Evolutionary conservation across 92 coral and sea anemone genomes (phyloP).

Genomic region (Umimayanthus chanpuru): DNA sequence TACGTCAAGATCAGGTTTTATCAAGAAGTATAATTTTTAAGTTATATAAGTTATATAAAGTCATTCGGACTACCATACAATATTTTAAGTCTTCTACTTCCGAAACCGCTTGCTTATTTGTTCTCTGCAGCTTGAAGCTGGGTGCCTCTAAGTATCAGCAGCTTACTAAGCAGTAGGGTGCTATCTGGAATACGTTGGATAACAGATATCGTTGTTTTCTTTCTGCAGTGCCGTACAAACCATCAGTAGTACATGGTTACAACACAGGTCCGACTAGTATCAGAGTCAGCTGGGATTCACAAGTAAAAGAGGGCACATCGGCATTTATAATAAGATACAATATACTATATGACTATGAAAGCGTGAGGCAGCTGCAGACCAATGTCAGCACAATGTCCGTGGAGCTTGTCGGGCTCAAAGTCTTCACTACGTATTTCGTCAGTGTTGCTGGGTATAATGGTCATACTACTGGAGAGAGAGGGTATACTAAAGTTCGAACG

Average conservation of each 20-base stretch:
- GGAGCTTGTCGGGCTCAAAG: constrained; percentile 3
- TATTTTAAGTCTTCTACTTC: too few relatives aligned
- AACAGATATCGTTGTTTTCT: background rate
- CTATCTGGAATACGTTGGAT: background rate
- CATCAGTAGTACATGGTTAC: background rate
- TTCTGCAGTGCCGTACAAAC: constrained; percentile 5
- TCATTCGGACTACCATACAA: too few relatives aligned
- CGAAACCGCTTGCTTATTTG: too few relatives aligned
- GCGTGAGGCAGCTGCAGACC: background rate
- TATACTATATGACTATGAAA: background rate
- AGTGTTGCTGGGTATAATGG: constrained; percentile 6
- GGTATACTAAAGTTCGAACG: background rate
- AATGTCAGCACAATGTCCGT: background rate
- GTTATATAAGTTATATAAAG: too few relatives aligned
- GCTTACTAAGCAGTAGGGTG: background rate
- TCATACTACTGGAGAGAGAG: background rate
- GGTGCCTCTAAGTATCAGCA: background rate
- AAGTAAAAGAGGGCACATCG: constrained; percentile 24
- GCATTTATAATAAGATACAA: background rate
- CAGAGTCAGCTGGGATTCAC: constrained; percentile 30
- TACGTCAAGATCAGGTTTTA: too few relatives aligned
- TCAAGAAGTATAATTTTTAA: too few relatives aligned
- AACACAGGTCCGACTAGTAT: constrained; percentile 8
- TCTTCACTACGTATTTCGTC: background rate
- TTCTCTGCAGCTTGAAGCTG: too few relatives aligned